These are phyloP conservation scores for Hymenochirus boettgeri DNA, from an alignment of 2,113 vertebrate genomes.

Conservation along the genomic window DNA sequence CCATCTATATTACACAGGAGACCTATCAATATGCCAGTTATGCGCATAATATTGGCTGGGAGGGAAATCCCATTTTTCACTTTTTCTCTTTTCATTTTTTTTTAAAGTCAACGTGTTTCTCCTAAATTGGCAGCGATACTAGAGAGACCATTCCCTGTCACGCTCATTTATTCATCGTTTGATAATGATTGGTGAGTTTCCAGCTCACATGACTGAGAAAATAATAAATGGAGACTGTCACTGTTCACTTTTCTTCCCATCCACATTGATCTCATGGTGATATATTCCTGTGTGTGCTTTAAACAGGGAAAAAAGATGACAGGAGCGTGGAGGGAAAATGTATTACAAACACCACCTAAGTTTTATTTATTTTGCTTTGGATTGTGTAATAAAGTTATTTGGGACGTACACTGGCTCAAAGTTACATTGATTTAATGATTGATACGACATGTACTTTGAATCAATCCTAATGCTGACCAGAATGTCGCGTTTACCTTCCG, in stretches of 20 bases:
- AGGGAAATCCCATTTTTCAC: constrained; percentile 51
- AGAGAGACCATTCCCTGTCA: constrained; percentile 50
- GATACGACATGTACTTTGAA: no score
- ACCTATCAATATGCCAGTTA: constrained; percentile 31
- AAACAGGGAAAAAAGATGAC: constrained; percentile 51
- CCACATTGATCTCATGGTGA: constrained; percentile 57
- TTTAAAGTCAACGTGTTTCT: constrained; percentile 46
- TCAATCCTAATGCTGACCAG: no score
- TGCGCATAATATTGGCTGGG: constrained; percentile 43
- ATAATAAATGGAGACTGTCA: constrained; percentile 57
- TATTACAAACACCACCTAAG: no score
- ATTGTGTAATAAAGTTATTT: no score
- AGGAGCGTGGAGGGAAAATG: constrained; percentile 51
- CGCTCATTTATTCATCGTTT: constrained; percentile 48
- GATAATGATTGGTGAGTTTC: constrained; percentile 55
- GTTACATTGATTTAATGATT: no score
- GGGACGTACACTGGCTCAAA: no score
- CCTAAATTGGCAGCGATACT: constrained; percentile 50
- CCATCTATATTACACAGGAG: constrained; percentile 2
- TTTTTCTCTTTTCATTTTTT: constrained; percentile 41
- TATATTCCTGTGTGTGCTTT: constrained; percentile 55
- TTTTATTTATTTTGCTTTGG: no score
- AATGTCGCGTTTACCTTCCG: no score
- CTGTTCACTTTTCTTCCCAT: constrained; percentile 41
- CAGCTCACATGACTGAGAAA: constrained; percentile 49